Evolutionary conservation across 2,888 invertebrate species (phyloP).

Genomic region (Pseudococcus jackbeardsleyi): DNA sequence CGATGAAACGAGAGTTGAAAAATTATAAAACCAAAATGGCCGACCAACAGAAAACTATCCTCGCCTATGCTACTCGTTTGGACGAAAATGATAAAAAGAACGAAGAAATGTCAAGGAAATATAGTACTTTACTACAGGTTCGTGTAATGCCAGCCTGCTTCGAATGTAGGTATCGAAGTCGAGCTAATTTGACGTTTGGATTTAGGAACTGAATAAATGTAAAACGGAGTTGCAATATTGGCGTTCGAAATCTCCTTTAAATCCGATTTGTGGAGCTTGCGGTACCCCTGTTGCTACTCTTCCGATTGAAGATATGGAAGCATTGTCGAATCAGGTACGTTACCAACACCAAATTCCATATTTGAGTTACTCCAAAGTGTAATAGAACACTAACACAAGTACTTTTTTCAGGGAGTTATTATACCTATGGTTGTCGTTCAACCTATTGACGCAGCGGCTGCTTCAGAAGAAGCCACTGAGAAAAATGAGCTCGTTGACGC

Average conservation of each 20-base stretch:
- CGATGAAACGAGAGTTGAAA: conserved; percentile 83
- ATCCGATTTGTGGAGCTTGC: conserved; percentile 82
- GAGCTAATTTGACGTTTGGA: not conserved
- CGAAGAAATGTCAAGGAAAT: conserved; percentile 89
- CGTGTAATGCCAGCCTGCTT: not conserved
- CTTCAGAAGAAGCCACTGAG: not conserved
- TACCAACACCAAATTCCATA: not conserved
- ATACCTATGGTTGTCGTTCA: conserved; percentile 57
- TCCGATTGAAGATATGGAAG: conserved; percentile 76
- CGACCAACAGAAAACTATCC: conserved; percentile 86
- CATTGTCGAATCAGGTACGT: conserved; percentile 74
- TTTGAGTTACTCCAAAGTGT: too few relatives aligned
- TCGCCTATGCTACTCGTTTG: conserved; percentile 86
- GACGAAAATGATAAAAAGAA: conserved; percentile 93
- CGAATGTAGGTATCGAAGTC: not conserved
- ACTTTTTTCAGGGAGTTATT: conserved; percentile 53
- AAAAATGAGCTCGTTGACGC: conserved; percentile 24
- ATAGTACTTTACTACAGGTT: conserved; percentile 87
- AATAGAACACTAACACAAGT: not conserved
- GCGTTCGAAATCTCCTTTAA: conserved; percentile 88
- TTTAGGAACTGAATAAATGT: conserved; percentile 89
- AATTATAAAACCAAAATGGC: conserved; percentile 86
- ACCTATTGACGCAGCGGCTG: conserved; percentile 6
- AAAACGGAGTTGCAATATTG: conserved; percentile 92
- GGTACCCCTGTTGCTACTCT: conserved; percentile 74